phyloP scores from a whole-genome alignment of 2,888 invertebrate genomes.

The Nemotelus pantherinus region DNA sequence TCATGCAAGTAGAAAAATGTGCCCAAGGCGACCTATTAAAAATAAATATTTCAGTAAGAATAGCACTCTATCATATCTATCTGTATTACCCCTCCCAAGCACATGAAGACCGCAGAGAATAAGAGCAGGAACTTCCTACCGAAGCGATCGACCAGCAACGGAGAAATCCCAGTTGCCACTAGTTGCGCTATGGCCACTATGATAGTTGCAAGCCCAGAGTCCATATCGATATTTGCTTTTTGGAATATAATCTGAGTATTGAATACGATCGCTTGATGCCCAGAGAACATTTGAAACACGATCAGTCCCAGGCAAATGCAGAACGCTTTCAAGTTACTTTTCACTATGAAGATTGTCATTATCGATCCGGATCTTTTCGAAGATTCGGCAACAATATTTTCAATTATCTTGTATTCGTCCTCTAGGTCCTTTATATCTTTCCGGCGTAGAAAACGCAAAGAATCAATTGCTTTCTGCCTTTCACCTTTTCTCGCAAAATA shows the following conservation, averaged over 20 bases:
- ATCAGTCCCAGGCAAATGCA: conserved; percentile 79
- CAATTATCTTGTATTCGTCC: conserved; percentile 72
- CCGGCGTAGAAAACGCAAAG: conserved; percentile 75
- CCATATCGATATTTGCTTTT: conserved; percentile 71
- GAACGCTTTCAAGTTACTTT: conserved; percentile 79
- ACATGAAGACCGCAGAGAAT: conserved; percentile 75
- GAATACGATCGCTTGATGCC: conserved; percentile 83
- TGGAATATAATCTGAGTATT: conserved; percentile 79
- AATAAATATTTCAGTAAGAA: not conserved
- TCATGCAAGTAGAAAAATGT: conserved; percentile 72
- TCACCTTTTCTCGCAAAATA: conserved; percentile 71
- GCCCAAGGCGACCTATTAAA: conserved; percentile 69
- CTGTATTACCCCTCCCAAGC: conserved; percentile 71
- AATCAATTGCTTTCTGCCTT: conserved; percentile 69
- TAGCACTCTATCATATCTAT: not conserved
- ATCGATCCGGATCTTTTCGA: conserved; percentile 62
- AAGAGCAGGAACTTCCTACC: conserved; percentile 80
- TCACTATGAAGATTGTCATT: conserved; percentile 71
- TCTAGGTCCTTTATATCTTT: conserved; percentile 70
- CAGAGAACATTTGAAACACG: conserved; percentile 84
- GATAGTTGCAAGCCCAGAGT: conserved; percentile 75
- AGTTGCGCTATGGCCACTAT: conserved; percentile 79
- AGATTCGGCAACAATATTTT: conserved; percentile 66
- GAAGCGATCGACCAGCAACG: conserved; percentile 78
- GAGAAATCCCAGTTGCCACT: conserved; percentile 75